A percentile compares a stretch with the other conserved stretches of the same genome.
Evolutionary conservation across 2,113 vertebrate species (phyloP).

Genomic region (Phalacrocorax aristotelis): DNA sequence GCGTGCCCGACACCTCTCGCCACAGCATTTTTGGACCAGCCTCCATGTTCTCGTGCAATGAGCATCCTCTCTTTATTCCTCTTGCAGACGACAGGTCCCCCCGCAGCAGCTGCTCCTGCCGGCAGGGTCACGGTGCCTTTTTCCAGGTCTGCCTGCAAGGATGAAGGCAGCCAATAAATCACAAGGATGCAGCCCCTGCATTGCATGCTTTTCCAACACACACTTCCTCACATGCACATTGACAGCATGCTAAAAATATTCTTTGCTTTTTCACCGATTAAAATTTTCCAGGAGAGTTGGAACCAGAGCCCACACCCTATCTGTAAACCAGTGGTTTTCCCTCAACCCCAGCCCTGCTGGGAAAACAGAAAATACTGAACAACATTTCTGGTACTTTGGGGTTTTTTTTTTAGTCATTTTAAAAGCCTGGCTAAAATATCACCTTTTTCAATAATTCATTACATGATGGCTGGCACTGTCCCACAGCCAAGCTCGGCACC

Average conservation of each 20-base stretch:
- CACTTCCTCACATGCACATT: neutral
- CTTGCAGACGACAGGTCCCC: neutral
- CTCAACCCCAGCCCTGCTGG: neutral
- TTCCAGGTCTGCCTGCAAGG: neutral
- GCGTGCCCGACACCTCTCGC: fast-evolving
- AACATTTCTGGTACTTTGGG: neutral
- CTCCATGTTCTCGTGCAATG: neutral
- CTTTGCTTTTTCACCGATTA: neutral
- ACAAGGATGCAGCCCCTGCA: neutral
- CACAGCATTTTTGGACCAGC: neutral
- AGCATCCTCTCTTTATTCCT: neutral
- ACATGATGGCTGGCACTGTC: neutral
- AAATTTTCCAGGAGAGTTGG: slow-evolving; percentile 29
- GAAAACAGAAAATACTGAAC: neutral
- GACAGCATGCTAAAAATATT: neutral
- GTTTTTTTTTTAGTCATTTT: neutral
- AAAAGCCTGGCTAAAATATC: neutral
- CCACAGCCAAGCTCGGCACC: neutral
- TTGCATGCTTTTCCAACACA: neutral
- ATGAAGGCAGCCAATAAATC: neutral
- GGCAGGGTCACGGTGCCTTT: neutral
- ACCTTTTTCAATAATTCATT: neutral
- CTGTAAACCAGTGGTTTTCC: slow-evolving; percentile 10
- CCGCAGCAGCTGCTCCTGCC: neutral
- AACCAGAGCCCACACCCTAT: neutral